These are phyloP conservation scores for Tetheella fluctuosa DNA, from an alignment of 2,888 invertebrate genomes.

Conservation along the genomic window DNA sequence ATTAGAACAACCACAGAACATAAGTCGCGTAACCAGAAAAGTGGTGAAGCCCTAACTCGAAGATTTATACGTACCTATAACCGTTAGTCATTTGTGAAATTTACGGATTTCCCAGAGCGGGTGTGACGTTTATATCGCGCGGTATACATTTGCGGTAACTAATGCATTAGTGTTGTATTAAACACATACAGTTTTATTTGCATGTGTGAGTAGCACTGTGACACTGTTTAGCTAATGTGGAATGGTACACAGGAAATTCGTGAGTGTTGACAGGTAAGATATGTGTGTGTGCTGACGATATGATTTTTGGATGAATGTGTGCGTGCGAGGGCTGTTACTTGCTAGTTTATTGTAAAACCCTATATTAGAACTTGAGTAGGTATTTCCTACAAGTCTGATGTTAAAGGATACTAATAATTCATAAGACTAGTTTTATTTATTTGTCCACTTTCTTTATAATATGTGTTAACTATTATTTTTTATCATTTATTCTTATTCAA, in stretches of 20 bases:
- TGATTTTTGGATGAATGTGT: constrained; percentile 38
- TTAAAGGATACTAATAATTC: too few relatives aligned
- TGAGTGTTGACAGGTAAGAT: constrained; percentile 49
- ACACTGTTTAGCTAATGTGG: constrained; percentile 46
- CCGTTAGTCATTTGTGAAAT: constrained; percentile 33
- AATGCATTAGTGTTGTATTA: constrained; percentile 28
- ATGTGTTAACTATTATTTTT: too few relatives aligned
- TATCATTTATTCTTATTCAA: too few relatives aligned
- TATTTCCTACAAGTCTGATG: too few relatives aligned
- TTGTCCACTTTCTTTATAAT: too few relatives aligned
- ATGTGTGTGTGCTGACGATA: constrained; percentile 39
- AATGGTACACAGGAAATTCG: constrained; percentile 23
- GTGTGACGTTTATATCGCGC: constrained; percentile 39
- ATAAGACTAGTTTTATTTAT: too few relatives aligned
- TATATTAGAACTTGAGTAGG: too few relatives aligned
- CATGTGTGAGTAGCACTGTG: constrained; percentile 29
- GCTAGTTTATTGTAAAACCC: too few relatives aligned
- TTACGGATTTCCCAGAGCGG: constrained; percentile 36
- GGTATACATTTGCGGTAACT: constrained; percentile 33
- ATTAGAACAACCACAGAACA: constrained; percentile 6
- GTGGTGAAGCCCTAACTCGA: constrained; percentile 21
- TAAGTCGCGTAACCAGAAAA: constrained; percentile 30
- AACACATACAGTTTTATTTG: constrained; percentile 17
- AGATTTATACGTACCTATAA: constrained; percentile 5
- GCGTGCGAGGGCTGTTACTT: constrained; percentile 35